Base-by-base conservation (phyloP, 2,113 vertebrate species). In the Copsychus sechellarum region DNA sequence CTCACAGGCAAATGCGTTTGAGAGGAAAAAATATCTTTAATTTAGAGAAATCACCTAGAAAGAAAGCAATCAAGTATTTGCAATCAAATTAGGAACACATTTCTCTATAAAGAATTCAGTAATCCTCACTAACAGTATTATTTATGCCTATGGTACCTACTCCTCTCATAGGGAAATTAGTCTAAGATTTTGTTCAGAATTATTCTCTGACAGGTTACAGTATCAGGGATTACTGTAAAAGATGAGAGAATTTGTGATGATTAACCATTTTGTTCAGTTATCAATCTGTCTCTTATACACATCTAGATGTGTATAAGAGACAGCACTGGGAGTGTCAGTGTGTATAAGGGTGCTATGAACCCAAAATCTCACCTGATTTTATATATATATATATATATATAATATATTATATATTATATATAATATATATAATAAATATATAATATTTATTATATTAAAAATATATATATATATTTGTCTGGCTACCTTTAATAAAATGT, bases 221-320 rank as follows among this genome's bases (percentile, higher is more conserved):
- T 74, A 94, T 78, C 64, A 74, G 33, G 58, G 77, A 73, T 96
- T 97, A 91, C n/a, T 92, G 61, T 78, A 90, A 86, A 86, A 97
- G 85, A 91, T 88, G 57, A 93, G 51, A 77, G 91, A 79, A 69
- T 83, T 90, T 91, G 64, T 79, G 88, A 95, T 45, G 88, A 84
- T 90, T 96, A 97, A 70, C 53, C 25, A 69, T 86, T 93, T 42
- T 62, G 33, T 85, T 76, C 50, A 47, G 72, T 62, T 80, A 84
- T 81, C 77, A 95, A 71, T n/a, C n/a, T n/a, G n/a, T n/a, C n/a
- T n/a, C n/a, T n/a, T n/a, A n/a, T n/a, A n/a, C n/a, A n/a, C n/a
- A n/a, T n/a, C n/a, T n/a, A n/a, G n/a, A n/a, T n/a, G n/a, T n/a
- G n/a, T n/a, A n/a, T n/a, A n/a, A n/a, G n/a, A n/a, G n/a, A n/a